Base-by-base conservation (phyloP, 2,888 invertebrate genomes). In the Apamea monoglypha region DNA sequence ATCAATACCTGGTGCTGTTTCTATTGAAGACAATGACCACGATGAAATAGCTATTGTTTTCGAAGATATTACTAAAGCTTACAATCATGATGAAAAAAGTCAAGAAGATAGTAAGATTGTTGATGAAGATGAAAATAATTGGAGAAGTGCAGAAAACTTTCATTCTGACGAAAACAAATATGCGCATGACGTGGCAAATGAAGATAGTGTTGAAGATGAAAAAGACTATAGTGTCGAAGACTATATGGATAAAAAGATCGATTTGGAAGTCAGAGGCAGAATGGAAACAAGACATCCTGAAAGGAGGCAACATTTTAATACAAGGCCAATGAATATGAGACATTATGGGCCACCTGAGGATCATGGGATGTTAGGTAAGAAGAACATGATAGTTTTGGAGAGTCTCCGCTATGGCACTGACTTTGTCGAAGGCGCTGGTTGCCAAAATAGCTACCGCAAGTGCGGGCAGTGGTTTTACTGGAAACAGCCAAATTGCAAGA, bases 81-180 rank as follows among this genome's bases (percentile, higher is more conserved):
- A 78, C 18, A 44, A 36, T 12, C 25, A 64, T 40, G 64, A 76
- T 25, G 68, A 70, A 67, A 75, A 70, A n/a, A 59, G 2, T n/a
- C 32, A 75, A 69, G 66, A 73, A 68, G 71, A 73, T 12, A 76
- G 50, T 66, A 7, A 14, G 4, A 61, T 21, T 14, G 29, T 40
- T 32, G 21, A 76, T 1, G 73, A 86, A 40, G 66, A 83, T 29
- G 69, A 76, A 61, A 74, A 74, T 64, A 50, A 64, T 76, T 83
- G 83, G 85, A 81, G 84, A 21, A 85, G 85, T 77, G 85, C 77
- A 6, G 85, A 85, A 80, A 21, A 83, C 18, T 12, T 47, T n/a
- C 25, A 74, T 66, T 63, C 68, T n/a, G 44, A 6, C n/a, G 70
- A 66, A 40, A 83, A 80, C 0, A 83, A 83, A 72, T 21, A 29